A percentile compares a stretch with the other conserved stretches of the same genome.
Conservation (phyloP, 2,113 vertebrate species). For the Pelobates fuscus region DNA sequence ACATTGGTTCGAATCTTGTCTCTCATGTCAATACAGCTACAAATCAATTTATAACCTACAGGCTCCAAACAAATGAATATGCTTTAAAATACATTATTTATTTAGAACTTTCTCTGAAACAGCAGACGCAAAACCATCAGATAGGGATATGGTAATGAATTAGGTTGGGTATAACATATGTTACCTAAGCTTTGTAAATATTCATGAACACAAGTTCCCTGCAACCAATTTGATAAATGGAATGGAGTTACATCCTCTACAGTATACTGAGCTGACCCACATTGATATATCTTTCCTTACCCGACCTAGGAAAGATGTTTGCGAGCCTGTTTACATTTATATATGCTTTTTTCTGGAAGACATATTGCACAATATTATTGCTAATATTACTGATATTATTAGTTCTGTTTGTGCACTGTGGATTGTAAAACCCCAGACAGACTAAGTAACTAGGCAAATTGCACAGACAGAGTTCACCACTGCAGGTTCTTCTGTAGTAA, state of each 20-base stretch:
- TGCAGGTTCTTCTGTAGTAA: too few species aligned
- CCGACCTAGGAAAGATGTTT: background rate
- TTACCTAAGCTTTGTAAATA: constrained; percentile 44
- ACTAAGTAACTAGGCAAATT: too few species aligned
- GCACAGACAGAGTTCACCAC: too few species aligned
- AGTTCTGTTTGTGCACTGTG: too few species aligned
- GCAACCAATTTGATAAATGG: constrained; percentile 34
- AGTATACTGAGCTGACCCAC: constrained; percentile 6
- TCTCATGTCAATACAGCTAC: too few species aligned
- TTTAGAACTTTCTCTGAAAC: constrained; percentile 20
- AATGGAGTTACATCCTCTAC: background rate
- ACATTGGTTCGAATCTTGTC: too few species aligned
- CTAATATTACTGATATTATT: too few species aligned
- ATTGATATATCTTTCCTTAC: constrained; percentile 8
- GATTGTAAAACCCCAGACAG: too few species aligned
- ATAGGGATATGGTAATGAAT: constrained; percentile 30
- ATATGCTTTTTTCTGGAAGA: too few species aligned
- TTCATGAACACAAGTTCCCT: constrained; percentile 51
- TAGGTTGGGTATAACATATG: constrained; percentile 40
- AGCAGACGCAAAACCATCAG: constrained; percentile 17
- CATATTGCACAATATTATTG: too few species aligned
- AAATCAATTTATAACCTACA: background rate
- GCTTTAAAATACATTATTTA: constrained; percentile 8
- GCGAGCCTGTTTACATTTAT: too few species aligned
- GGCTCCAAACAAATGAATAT: background rate